Evolutionary conservation across 2,888 invertebrate species (phyloP).

Genomic region (Doris montereyensis): DNA sequence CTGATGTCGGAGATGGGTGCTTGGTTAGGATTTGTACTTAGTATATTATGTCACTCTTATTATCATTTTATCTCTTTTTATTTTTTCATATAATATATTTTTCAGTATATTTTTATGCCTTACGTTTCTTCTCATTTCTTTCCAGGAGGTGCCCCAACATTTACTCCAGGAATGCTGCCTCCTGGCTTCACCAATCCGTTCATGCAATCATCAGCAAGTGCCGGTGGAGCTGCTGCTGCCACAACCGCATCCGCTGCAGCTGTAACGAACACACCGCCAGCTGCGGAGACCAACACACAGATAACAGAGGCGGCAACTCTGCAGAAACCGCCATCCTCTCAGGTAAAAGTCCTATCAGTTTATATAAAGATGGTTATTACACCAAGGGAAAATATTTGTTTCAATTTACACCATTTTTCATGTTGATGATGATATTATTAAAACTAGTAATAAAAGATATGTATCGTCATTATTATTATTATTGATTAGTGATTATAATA

Average conservation of each 20-base stretch:
- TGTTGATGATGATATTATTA: no score
- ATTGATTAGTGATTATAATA: no score
- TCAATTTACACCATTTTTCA: no score
- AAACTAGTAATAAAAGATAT: no score
- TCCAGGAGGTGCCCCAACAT: conserved; percentile 49
- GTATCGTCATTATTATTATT: no score
- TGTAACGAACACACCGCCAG: background rate
- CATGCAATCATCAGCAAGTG: conserved; percentile 35
- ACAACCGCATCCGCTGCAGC: conserved; percentile 33
- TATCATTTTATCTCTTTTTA: no score
- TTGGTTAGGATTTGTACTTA: no score
- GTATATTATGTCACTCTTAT: no score
- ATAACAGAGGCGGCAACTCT: conserved; percentile 50
- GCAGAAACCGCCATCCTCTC: conserved; percentile 57
- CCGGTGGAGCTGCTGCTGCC: background rate
- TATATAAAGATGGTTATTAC: no score
- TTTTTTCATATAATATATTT: background rate
- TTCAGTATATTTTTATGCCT: background rate
- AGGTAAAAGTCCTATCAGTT: no score
- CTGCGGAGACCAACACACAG: conserved; percentile 26
- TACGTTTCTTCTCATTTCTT: background rate
- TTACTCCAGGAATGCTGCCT: conserved; percentile 60
- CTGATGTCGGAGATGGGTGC: no score
- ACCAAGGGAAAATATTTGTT: no score
- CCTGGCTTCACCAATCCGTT: conserved; percentile 53